phyloP scores from a whole-genome alignment of 1,140 invertebrate species.

The Bombus confusus region DNA sequence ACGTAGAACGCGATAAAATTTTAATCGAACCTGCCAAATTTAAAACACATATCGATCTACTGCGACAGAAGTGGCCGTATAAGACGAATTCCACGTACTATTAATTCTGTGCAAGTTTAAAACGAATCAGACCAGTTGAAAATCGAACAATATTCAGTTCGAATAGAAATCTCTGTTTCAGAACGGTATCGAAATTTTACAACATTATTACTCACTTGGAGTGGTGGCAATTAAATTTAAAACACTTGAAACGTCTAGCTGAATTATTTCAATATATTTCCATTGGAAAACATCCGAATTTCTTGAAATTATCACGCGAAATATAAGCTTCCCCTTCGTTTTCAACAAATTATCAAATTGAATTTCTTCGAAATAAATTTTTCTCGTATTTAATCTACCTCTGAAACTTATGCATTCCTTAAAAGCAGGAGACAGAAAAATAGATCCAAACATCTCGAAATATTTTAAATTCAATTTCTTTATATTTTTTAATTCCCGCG shows the following conservation, averaged over 20 bases:
- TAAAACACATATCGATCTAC: background rate
- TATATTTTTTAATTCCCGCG: background rate
- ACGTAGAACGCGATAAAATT: background rate
- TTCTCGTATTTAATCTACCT: background rate
- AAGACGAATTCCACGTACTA: background rate
- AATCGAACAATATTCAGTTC: background rate
- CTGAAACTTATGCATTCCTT: background rate
- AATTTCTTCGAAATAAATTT: background rate
- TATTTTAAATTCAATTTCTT: background rate
- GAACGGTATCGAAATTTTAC: background rate
- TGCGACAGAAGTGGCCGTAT: too few relatives aligned
- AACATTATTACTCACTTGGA: background rate
- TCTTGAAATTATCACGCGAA: too few relatives aligned
- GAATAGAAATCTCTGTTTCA: background rate
- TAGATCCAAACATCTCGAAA: background rate
- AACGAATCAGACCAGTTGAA: background rate
- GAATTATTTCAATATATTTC: too few relatives aligned
- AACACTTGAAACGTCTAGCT: too few relatives aligned
- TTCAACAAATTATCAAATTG: background rate
- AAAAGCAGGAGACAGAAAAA: background rate
- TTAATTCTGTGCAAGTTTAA: background rate
- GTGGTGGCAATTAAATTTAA: background rate
- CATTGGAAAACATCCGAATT: too few relatives aligned
- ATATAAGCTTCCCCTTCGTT: too few relatives aligned
- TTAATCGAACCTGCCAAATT: background rate